Conservation (phyloP, 2,888 invertebrate species). For the Encarsia formosa region DNA sequence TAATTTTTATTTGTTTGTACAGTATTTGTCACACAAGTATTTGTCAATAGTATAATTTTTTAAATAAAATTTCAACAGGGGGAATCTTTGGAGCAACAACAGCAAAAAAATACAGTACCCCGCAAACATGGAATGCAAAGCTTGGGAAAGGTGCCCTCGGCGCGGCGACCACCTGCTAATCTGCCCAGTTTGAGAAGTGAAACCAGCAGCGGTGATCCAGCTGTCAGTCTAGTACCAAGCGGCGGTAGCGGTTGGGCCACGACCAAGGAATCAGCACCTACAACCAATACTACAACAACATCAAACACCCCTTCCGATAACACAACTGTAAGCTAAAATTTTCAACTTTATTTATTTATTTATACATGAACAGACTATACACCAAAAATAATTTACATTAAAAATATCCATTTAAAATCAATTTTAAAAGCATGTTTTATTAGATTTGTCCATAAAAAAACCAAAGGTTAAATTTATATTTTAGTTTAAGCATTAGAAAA, state of each 20-base stretch:
- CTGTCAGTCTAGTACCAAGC: slow-evolving; percentile 72
- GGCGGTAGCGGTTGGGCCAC: slow-evolving; percentile 78
- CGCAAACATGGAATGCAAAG: slow-evolving; percentile 99
- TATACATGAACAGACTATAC: background rate
- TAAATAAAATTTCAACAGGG: slow-evolving; percentile 57
- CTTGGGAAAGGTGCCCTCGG: slow-evolving; percentile 98
- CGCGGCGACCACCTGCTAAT: slow-evolving; percentile 97
- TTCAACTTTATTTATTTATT: too few relatives aligned
- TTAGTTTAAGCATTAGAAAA: background rate
- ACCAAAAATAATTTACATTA: too few relatives aligned
- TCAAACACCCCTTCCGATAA: slow-evolving; percentile 46
- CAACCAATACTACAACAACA: slow-evolving; percentile 45
- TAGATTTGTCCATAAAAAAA: background rate
- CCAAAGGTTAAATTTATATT: too few relatives aligned
- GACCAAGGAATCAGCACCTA: slow-evolving; percentile 55
- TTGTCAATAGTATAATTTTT: background rate
- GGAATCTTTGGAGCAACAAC: slow-evolving; percentile 82
- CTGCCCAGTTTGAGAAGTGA: slow-evolving; percentile 99
- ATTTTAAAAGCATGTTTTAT: slow-evolving; percentile 1
- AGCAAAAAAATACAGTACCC: slow-evolving; percentile 82
- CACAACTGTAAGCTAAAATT: slow-evolving; percentile 36
- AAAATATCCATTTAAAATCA: background rate
- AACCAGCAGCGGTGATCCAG: slow-evolving; percentile 73
- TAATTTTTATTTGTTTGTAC: slow-evolving; percentile 1
- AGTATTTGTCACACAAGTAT: too few relatives aligned